Evolutionary conservation across 2,113 vertebrate species (phyloP).

Genomic region (Dendropsophus ebraccatus): DNA sequence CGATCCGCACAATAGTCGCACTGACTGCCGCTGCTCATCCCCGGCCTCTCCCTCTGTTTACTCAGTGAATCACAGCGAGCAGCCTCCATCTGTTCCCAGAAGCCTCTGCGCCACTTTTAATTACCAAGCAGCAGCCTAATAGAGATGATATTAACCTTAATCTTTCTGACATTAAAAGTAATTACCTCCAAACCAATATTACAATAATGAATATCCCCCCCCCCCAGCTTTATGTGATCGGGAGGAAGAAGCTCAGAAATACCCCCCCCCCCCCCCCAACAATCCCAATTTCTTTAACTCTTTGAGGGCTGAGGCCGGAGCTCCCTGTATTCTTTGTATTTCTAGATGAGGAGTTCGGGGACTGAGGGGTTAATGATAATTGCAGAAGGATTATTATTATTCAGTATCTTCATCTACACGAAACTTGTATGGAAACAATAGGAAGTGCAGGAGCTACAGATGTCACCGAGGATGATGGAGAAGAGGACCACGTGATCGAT

Average conservation of each 20-base stretch:
- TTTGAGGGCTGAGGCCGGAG: neutral
- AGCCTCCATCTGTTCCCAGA: slow-evolving; percentile 99
- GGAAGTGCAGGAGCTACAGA: neutral
- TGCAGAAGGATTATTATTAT: slow-evolving; percentile 38
- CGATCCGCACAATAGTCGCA: no score
- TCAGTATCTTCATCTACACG: slow-evolving; percentile 3
- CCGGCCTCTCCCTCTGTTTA: slow-evolving; percentile 85
- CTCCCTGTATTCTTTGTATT: neutral
- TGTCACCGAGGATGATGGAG: neutral
- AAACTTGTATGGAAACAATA: slow-evolving; percentile 18
- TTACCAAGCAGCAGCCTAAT: slow-evolving; percentile 99
- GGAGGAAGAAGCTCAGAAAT: slow-evolving; percentile 20
- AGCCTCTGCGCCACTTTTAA: slow-evolving; percentile 96
- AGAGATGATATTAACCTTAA: slow-evolving; percentile 99
- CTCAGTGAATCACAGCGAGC: slow-evolving; percentile 96
- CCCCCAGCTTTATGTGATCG: neutral
- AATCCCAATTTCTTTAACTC: slow-evolving; percentile 3
- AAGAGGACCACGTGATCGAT: no score
- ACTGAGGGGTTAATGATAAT: neutral
- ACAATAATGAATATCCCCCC: slow-evolving; percentile 76
- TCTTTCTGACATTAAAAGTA: slow-evolving; percentile 99
- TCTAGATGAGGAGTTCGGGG: neutral
- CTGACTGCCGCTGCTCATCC: neutral
- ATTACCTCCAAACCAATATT: slow-evolving; percentile 93
- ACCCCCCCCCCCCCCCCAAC: neutral